Conservation (phyloP, 2,113 vertebrate genomes). For the Bos indicus region DNA sequence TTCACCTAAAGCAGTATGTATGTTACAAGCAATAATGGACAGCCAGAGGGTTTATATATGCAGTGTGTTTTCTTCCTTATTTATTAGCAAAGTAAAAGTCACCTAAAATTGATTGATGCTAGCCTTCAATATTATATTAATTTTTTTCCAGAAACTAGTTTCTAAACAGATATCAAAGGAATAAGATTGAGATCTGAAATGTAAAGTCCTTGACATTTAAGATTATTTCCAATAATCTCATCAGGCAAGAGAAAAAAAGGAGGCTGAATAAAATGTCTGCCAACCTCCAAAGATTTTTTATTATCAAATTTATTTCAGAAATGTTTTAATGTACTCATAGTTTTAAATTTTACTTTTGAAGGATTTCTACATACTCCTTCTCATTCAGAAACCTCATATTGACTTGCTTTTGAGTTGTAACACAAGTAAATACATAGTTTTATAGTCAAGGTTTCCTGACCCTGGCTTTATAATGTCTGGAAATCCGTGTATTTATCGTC, state of each 20-base stretch:
- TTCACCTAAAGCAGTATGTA: constrained; percentile 75
- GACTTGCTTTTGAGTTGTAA: not conserved
- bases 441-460: not conserved
- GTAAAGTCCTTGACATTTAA: not conserved
- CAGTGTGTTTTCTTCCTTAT: not conserved
- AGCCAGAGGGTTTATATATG: not conserved
- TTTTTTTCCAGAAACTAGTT: not conserved
- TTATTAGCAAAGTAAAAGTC: not conserved
- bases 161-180: not conserved
- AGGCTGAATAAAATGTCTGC: not conserved
- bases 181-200: not conserved
- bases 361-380: not conserved
- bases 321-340: not conserved
- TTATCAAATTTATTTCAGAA: not conserved
- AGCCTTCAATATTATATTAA: not conserved
- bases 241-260: not conserved
- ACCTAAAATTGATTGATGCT: not conserved
- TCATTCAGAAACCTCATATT: not conserved
- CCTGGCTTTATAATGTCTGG: not conserved
- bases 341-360: not conserved
- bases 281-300: not conserved
- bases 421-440: not conserved
- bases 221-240: not conserved
- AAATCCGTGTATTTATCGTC: not conserved
- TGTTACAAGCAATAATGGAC: not conserved